Evolutionary conservation across 2,797 vertebrate species (phyloP), one percentile per base, ranked within the genome.

Genomic region (Chaetophractus vellerosus): DNA sequence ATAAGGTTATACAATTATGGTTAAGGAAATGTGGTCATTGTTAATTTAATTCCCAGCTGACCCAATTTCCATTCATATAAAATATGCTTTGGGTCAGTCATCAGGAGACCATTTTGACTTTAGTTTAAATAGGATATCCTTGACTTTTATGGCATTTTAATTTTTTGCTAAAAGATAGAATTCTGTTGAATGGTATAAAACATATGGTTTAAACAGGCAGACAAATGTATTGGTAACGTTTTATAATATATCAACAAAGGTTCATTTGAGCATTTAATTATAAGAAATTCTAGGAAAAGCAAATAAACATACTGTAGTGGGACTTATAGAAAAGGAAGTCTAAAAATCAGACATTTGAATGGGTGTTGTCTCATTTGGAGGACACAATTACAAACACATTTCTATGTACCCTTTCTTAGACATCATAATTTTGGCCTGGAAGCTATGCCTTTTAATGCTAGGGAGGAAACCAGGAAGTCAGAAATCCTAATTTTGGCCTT

Each of bases 31-130:
- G 81, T 24, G 52, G 50, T 36, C 21, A 38, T 80, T 80, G 41
- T 92, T 96, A 93, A 95, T 96, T 93, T 79, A 96, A 94, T 96
- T 96, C 26, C 31, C 92, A 88, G 59, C 63, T 90, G 63, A 90
- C 92, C 33, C 78, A 90, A 93, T 96, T 96, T 93, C 74, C 68
- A 74, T 74, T 97, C 85, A 87, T 87, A 89, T 94, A 91, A 96
- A 95, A 88, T 90, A 78, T n/a, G 81, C 74, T 93, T 72, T 92
- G 79, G 90, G 57, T 41, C 41, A 52, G 83, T 92, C 72, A 72
- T 75, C 59, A 79, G 48, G 90, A 95, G 88, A 94, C 84, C 78
- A 96, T 66, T 96, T 92, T 71, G 68, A 88, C 52, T 97, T 88
- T 88, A 71, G 68, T 75, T 89, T 95, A 92, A 94, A 78, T 59